A percentile compares a stretch with the other conserved stretches of the same genome.
phyloP scores from a whole-genome alignment of 1,140 invertebrate genomes.

The Psilanteris sp. region DNA sequence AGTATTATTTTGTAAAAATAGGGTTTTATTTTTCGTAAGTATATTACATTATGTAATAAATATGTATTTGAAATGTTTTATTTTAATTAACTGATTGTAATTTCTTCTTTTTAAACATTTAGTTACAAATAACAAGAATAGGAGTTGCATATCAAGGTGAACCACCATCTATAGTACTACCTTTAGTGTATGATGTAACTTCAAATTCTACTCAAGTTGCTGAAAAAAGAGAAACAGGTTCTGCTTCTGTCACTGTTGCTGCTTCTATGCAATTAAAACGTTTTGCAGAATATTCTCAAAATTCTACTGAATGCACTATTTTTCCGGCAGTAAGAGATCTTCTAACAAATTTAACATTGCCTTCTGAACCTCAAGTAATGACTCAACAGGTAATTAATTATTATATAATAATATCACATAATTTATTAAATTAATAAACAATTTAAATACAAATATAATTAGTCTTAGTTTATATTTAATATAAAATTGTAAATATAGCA shows the following conservation, averaged over 20 bases:
- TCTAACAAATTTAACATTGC: slow-evolving; percentile 87
- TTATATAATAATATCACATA: not conserved
- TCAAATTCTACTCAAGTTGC: slow-evolving; percentile 92
- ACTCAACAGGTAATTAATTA: slow-evolving; percentile 70
- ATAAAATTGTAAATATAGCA: slow-evolving; percentile 61
- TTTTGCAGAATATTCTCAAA: slow-evolving; percentile 85
- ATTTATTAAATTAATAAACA: too few relatives aligned
- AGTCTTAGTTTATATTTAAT: too few relatives aligned
- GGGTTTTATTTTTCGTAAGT: slow-evolving; percentile 94
- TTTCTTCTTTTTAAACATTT: too few relatives aligned
- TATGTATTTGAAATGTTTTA: too few relatives aligned
- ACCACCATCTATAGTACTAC: slow-evolving; percentile 89
- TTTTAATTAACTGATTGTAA: too few relatives aligned
- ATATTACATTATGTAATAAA: not conserved
- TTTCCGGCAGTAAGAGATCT: slow-evolving; percentile 93
- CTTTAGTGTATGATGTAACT: slow-evolving; percentile 92
- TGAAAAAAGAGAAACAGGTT: slow-evolving; percentile 86
- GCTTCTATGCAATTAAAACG: slow-evolving; percentile 85
- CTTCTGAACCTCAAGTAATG: slow-evolving; percentile 83
- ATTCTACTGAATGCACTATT: slow-evolving; percentile 89
- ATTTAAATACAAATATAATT: too few relatives aligned
- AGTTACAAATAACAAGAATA: slow-evolving; percentile 91
- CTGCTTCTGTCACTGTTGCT: slow-evolving; percentile 82
- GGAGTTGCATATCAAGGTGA: slow-evolving; percentile 84
- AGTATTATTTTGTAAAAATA: slow-evolving; percentile 89